A percentile compares a stretch with the other conserved stretches of the same genome.
phyloP scores from a whole-genome alignment of 2,113 vertebrate species.

The Hippolais icterina region DNA sequence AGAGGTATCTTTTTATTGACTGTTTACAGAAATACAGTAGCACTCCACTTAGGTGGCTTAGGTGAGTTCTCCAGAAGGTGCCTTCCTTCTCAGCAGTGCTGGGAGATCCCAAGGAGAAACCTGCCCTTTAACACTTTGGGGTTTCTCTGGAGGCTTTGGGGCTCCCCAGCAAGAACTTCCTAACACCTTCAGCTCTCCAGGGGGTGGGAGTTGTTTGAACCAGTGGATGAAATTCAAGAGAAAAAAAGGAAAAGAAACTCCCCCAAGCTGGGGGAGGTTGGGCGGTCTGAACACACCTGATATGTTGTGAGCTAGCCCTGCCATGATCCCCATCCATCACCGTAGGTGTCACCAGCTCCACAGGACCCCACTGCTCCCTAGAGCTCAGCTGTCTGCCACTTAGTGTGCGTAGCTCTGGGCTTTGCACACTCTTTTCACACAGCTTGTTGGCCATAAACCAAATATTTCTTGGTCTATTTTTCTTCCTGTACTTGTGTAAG shows the following conservation, averaged over 20 bases:
- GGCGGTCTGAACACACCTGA: background rate
- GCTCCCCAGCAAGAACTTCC: background rate
- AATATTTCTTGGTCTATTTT: background rate
- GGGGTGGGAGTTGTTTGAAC: background rate
- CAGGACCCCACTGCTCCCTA: background rate
- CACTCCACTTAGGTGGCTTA: conserved; percentile 9
- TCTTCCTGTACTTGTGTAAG: background rate
- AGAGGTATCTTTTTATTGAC: conserved; percentile 71
- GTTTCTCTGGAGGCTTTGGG: conserved; percentile 1
- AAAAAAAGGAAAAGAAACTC: background rate
- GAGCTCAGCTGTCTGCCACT: background rate
- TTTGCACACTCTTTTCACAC: background rate
- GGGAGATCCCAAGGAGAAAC: background rate
- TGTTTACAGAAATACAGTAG: conserved; percentile 54
- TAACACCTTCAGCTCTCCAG: conserved; percentile 1
- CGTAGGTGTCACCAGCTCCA: background rate
- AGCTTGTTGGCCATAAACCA: conserved; percentile 20
- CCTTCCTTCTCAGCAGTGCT: conserved; percentile 2
- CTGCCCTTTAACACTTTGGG: background rate
- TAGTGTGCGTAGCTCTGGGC: rapidly evolving
- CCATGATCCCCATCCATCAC: background rate
- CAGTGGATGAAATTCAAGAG: background rate
- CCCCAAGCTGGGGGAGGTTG: background rate
- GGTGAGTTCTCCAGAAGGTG: background rate
- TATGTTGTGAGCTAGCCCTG: conserved; percentile 41